Conservation (phyloP, 1,140 invertebrate species). For the Planococcus citri region DNA sequence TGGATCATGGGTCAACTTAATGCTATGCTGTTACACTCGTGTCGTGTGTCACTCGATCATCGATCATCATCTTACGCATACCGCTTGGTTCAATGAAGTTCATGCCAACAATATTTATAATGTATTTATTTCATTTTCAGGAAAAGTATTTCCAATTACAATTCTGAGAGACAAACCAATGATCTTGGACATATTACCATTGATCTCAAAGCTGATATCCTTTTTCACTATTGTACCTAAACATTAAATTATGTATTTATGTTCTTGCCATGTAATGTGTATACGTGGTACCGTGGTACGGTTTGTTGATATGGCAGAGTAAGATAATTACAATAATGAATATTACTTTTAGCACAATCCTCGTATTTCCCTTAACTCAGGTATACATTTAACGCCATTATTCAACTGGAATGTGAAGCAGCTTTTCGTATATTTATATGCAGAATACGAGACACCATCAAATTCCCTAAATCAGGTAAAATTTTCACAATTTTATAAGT, state of each 20-base stretch:
- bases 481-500: neutral
- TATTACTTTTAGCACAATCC: neutral
- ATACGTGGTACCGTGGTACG: no score
- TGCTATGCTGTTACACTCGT: no score
- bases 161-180: conserved; percentile 81
- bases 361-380: conserved; percentile 29
- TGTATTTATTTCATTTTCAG: conserved; percentile 37
- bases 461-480: conserved; percentile 76
- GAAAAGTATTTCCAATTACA: conserved; percentile 93
- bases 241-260: neutral
- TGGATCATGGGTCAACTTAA: no score
- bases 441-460: conserved; percentile 81
- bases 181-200: conserved; percentile 92
- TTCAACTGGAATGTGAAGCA: conserved; percentile 99
- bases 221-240: conserved; percentile 34
- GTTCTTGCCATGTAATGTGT: no score
- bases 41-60: no score
- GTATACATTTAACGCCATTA: conserved; percentile 60
- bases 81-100: no score
- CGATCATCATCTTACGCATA: no score
- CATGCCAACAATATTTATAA: no score
- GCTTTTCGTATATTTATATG: conserved; percentile 90
- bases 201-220: conserved; percentile 79
- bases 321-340: no score
- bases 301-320: neutral